A percentile compares a stretch with the other conserved stretches of the same genome.
phyloP scores from a whole-genome alignment of 1,140 invertebrate genomes.

The Teleogryllus occipitalis region DNA sequence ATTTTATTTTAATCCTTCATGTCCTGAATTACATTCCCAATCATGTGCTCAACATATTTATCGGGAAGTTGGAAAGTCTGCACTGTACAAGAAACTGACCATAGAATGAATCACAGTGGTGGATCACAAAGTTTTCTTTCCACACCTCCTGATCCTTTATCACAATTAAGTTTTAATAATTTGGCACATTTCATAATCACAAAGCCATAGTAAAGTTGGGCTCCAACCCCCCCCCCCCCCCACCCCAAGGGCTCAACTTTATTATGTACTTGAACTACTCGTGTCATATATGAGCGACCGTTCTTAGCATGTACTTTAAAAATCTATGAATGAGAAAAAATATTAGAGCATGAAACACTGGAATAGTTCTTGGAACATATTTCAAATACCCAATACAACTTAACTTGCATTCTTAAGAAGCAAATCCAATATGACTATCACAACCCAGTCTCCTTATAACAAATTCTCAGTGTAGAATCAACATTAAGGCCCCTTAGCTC shows the following conservation, averaged over 20 bases:
- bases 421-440: constrained; percentile 1
- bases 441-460: background rate
- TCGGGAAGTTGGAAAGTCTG: too few species aligned
- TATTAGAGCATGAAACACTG: background rate
- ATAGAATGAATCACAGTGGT: background rate
- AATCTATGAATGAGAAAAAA: background rate
- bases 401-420: background rate
- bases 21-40: background rate
- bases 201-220: background rate
- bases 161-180: background rate
- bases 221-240: too few species aligned
- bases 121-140: background rate
- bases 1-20: background rate
- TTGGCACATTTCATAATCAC: constrained; percentile 1
- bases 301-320: too few species aligned
- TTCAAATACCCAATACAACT: background rate
- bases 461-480: constrained; percentile 11
- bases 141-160: background rate
- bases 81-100: too few species aligned
- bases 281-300: background rate
- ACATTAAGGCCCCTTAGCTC: constrained; percentile 23
- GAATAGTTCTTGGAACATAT: too few species aligned
- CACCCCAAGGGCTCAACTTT: background rate
- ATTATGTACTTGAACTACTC: background rate
- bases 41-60: background rate